Evolutionary conservation across 2,888 invertebrate genomes (phyloP).

Genomic region (Apodemia duryi): DNA sequence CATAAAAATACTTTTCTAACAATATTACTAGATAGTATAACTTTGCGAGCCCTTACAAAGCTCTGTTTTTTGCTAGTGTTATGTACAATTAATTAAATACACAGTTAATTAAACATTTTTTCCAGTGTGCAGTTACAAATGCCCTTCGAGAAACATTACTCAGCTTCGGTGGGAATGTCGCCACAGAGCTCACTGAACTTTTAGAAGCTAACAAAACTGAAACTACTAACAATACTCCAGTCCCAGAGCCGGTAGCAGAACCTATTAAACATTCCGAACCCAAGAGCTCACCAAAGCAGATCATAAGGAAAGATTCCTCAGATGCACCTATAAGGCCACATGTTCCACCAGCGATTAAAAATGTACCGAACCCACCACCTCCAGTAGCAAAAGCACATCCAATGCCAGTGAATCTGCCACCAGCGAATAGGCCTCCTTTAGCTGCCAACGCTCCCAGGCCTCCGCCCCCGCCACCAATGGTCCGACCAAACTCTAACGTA

Average conservation of each 20-base stretch:
- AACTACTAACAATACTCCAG: conserved; percentile 24
- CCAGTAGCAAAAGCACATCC: conserved; percentile 45
- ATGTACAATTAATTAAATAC: no score
- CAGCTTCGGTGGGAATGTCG: conserved; percentile 65
- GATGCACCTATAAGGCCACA: conserved; percentile 28
- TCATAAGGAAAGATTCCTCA: conserved; percentile 39
- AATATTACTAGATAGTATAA: no score
- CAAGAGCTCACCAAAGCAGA: conserved; percentile 39
- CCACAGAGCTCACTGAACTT: conserved; percentile 52
- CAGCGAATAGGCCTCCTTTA: conserved; percentile 31
- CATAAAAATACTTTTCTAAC: no score
- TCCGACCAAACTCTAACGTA: conserved; percentile 59
- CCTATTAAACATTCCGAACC: conserved; percentile 43
- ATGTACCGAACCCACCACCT: conserved; percentile 34
- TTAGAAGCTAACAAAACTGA: conserved; percentile 43
- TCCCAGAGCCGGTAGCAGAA: conserved; percentile 50
- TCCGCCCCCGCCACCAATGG: conserved; percentile 34
- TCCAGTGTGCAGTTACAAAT: conserved; percentile 68
- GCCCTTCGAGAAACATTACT: conserved; percentile 67
- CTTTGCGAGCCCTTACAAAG: no score
- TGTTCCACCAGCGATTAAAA: conserved; percentile 36
- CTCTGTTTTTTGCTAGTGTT: no score
- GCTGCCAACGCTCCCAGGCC: conserved; percentile 31
- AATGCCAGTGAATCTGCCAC: conserved; percentile 40
- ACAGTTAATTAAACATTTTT: conserved; percentile 16